phyloP scores from a whole-genome alignment of 53 echinoderm and acorn worm species.

The Patiria pectinifera region DNA sequence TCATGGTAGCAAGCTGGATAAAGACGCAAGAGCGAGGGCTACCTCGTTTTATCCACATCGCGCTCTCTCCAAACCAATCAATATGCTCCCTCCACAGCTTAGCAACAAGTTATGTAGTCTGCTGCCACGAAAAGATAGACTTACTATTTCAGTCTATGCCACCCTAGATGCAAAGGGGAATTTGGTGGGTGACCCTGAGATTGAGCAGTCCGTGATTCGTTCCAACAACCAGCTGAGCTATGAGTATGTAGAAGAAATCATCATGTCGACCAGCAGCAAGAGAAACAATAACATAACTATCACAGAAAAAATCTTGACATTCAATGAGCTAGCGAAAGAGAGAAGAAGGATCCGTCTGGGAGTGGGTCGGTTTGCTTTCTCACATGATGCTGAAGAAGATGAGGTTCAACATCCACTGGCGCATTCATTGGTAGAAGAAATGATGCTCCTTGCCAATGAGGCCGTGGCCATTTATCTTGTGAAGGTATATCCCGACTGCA shows the following conservation, averaged over 20 bases:
- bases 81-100: constrained; percentile 84
- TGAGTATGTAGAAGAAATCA: constrained; percentile 70
- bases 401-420: constrained; percentile 65
- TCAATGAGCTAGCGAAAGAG: constrained; percentile 46
- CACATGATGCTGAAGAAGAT: constrained; percentile 58
- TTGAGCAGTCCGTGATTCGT: constrained; percentile 64
- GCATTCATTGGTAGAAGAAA: constrained; percentile 79
- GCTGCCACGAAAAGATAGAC: constrained; percentile 62
- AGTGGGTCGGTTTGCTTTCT: constrained; percentile 45
- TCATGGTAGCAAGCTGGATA: constrained; percentile 57
- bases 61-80: constrained; percentile 37
- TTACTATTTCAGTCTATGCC: constrained; percentile 74
- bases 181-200: constrained; percentile 22
- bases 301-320: constrained; percentile 4
- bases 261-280: constrained; percentile 5
- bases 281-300: not conserved
- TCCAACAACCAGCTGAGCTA: constrained; percentile 72
- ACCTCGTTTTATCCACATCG: constrained; percentile 73
- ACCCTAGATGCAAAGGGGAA: constrained; percentile 53
- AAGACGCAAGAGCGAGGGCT: constrained; percentile 67
- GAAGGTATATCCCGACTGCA: constrained; percentile 51
- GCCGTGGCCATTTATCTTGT: constrained; percentile 69
- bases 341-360: constrained; percentile 63
- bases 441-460: constrained; percentile 86
- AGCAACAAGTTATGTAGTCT: constrained; percentile 80